A percentile compares a stretch with the other conserved stretches of the same genome.
These are phyloP conservation scores for Corynorhinus townsendii DNA, from an alignment of 2,113 vertebrate species.

Conservation along the genomic window DNA sequence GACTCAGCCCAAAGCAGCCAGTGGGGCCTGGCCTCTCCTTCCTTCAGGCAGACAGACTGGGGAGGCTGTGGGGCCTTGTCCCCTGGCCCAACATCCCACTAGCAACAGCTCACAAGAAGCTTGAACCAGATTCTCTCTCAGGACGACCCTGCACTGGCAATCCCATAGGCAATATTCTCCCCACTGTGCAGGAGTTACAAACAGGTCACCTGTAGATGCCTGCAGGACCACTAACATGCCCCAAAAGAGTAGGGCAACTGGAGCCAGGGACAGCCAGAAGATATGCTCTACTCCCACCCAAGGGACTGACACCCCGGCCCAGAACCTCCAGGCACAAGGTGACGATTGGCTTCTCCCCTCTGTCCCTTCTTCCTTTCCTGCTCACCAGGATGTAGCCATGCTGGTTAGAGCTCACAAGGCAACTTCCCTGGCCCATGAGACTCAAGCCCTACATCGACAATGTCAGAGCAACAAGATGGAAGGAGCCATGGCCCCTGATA, in stretches of 20 bases:
- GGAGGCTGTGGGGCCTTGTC: not conserved
- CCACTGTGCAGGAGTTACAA: not conserved
- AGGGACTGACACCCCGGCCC: not conserved
- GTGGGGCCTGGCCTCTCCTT: not conserved
- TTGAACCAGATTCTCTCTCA: not conserved
- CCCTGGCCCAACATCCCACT: not conserved
- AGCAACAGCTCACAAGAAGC: not conserved
- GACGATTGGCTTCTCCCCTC: not conserved
- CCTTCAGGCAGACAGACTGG: accelerated
- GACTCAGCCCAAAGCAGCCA: not conserved
- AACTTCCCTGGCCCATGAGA: not conserved
- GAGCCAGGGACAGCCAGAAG: not conserved
- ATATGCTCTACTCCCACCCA: too few relatives aligned
- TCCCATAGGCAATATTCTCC: too few relatives aligned
- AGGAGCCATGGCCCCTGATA: accelerated
- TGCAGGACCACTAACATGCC: accelerated
- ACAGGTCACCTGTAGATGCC: not conserved
- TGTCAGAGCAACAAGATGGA: not conserved
- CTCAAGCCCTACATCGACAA: not conserved
- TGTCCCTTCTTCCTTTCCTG: not conserved
- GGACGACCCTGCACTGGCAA: not conserved
- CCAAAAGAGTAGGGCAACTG: not conserved
- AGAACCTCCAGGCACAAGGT: not conserved
- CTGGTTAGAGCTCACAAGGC: too few relatives aligned
- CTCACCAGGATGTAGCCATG: too few relatives aligned